A percentile compares a stretch with the other conserved stretches of the same genome.
These are phyloP conservation scores for Aphelenchoides besseyi DNA, from an alignment of 1,140 invertebrate species.

Conservation along the genomic window DNA sequence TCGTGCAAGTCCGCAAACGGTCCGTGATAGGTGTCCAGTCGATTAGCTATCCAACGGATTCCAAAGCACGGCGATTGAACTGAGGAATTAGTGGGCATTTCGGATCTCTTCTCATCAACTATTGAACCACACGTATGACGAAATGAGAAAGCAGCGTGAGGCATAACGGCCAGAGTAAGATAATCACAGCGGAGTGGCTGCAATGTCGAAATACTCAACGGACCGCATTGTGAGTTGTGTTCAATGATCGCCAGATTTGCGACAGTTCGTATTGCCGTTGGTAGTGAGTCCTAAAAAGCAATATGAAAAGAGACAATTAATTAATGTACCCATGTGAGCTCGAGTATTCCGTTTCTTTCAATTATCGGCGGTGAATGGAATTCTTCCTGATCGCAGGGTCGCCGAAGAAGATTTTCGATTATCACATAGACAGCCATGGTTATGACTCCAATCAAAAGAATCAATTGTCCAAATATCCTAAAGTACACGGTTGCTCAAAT, in stretches of 20 bases:
- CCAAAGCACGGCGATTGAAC: constrained; percentile 1
- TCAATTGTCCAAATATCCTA: neutral
- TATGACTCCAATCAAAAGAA: neutral
- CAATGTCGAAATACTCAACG: neutral
- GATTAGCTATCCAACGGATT: constrained; percentile 4
- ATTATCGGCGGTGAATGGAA: neutral
- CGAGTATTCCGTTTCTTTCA: neutral
- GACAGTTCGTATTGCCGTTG: neutral
- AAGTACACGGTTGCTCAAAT: neutral
- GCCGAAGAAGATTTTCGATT: neutral
- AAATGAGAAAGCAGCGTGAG: neutral
- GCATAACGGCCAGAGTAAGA: neutral
- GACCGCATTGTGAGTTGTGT: neutral
- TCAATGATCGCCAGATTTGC: neutral
- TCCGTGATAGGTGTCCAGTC: neutral
- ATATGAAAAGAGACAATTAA: neutral
- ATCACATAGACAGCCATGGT: constrained; percentile 1
- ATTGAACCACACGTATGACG: neutral
- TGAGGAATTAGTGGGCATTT: too few species aligned
- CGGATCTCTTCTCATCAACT: neutral
- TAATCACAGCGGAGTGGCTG: constrained; percentile 1
- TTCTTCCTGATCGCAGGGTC: constrained; percentile 2
- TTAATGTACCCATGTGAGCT: neutral
- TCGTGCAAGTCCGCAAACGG: neutral
- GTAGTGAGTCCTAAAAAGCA: constrained; percentile 5